phyloP scores from a whole-genome alignment of 2,888 invertebrate species.

The Deilephila porcellus region DNA sequence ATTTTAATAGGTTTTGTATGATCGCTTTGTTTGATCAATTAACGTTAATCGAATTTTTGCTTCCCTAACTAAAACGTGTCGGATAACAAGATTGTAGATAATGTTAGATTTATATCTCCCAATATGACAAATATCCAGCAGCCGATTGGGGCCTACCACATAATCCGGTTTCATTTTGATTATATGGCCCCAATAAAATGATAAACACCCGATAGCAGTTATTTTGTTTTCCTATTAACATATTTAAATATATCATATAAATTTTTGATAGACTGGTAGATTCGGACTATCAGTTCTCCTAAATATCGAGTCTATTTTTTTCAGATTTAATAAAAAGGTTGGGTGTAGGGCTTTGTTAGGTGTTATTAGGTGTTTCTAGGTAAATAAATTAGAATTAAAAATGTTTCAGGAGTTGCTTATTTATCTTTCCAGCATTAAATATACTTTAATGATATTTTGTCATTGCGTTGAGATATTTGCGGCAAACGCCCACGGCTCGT shows the following conservation, averaged over 20 bases:
- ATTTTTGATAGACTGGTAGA: background rate
- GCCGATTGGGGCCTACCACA: background rate
- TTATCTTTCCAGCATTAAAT: background rate
- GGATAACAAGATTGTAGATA: constrained; percentile 62
- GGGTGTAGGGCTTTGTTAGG: background rate
- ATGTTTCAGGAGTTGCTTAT: background rate
- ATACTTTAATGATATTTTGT: constrained; percentile 4
- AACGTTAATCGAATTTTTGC: constrained; percentile 69
- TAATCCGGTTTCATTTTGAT: constrained; percentile 31
- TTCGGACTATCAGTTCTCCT: background rate
- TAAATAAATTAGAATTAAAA: background rate
- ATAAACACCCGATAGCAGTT: constrained; percentile 29
- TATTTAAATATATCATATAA: constrained; percentile 1
- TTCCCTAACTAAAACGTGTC: constrained; percentile 59
- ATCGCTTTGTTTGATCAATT: constrained; percentile 68
- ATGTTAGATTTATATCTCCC: constrained; percentile 61
- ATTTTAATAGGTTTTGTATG: constrained; percentile 62
- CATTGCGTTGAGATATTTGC: constrained; percentile 45
- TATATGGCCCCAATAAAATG: constrained; percentile 34
- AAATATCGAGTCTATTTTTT: background rate
- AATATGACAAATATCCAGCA: constrained; percentile 20
- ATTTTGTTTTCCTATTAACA: constrained; percentile 19
- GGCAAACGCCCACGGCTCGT: constrained; percentile 58
- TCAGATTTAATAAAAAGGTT: background rate
- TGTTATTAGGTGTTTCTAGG: background rate